Conservation (phyloP, 2,797 vertebrate species). For the Lerista edwardsae region DNA sequence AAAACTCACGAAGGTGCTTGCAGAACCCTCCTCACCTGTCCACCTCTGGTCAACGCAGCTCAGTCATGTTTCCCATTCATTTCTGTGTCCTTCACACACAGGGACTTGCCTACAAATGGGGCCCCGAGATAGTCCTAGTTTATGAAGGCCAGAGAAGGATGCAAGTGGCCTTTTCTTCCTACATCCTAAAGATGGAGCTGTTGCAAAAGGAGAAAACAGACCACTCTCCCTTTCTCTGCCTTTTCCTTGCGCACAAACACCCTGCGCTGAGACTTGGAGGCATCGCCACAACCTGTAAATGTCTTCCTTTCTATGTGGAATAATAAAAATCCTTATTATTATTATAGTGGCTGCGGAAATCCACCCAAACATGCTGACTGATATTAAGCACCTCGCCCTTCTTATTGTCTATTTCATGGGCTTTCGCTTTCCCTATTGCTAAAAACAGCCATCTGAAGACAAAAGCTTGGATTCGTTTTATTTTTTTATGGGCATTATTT, state of each 20-base stretch:
- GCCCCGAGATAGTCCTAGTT: not conserved
- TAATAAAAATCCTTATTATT: constrained; percentile 79
- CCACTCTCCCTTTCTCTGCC: accelerated
- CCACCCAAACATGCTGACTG: constrained; percentile 72
- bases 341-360: constrained; percentile 77
- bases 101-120: not conserved
- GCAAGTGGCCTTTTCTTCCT: constrained; percentile 3
- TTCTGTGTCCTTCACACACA: too few relatives aligned
- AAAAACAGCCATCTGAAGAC: constrained; percentile 79
- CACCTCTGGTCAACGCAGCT: too few relatives aligned
- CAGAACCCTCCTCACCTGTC: not conserved
- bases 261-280: constrained; percentile 63
- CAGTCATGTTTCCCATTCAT: not conserved
- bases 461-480: constrained; percentile 75
- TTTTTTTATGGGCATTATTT: constrained; percentile 75
- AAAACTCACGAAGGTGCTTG: not conserved
- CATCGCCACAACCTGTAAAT: constrained; percentile 65
- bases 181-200: constrained; percentile 80
- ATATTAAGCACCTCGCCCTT: constrained; percentile 77
- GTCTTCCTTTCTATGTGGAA: constrained; percentile 66
- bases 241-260: not conserved
- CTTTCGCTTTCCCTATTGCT: constrained; percentile 77
- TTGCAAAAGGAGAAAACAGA: constrained; percentile 74
- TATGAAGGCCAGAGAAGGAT: constrained; percentile 31
- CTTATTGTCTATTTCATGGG: constrained; percentile 80